Conservation (phyloP, 1,140 invertebrate genomes). For the Cherax destructor region DNA sequence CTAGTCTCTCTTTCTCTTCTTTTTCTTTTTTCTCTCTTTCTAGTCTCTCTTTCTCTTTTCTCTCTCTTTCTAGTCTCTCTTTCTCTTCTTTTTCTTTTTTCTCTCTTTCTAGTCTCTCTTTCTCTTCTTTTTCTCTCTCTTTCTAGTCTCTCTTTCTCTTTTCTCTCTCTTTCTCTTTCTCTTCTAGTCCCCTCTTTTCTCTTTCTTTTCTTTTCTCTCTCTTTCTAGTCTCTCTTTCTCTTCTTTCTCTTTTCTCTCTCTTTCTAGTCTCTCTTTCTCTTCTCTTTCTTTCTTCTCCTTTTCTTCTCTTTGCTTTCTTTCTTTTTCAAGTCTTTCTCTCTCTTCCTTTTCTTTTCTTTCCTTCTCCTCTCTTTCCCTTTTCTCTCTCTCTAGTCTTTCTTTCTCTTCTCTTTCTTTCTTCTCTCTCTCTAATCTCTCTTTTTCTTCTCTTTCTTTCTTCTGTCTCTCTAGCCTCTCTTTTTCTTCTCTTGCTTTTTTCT, state of each 20-base stretch:
- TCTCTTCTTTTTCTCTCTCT: neutral
- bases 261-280: no score
- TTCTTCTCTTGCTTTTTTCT: neutral
- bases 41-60: no score
- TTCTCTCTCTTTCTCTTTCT: no score
- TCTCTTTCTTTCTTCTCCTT: conserved; percentile 5
- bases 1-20: conserved; percentile 15
- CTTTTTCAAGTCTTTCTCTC: neutral
- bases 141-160: neutral
- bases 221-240: neutral
- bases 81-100: conserved; percentile 23
- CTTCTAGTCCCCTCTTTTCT: neutral
- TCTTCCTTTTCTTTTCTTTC: neutral
- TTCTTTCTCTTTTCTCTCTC: neutral
- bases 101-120: neutral
- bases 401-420: neutral
- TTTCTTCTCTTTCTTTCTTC: neutral
- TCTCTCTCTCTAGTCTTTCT: neutral
- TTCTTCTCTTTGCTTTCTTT: neutral
- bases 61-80: no score
- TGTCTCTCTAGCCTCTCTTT: neutral
- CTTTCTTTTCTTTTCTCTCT: neutral
- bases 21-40: no score
- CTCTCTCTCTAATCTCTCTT: neutral
- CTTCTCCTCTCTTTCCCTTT: neutral